Conservation (phyloP, 2,113 vertebrate genomes). For the Sebastes fasciatus region DNA sequence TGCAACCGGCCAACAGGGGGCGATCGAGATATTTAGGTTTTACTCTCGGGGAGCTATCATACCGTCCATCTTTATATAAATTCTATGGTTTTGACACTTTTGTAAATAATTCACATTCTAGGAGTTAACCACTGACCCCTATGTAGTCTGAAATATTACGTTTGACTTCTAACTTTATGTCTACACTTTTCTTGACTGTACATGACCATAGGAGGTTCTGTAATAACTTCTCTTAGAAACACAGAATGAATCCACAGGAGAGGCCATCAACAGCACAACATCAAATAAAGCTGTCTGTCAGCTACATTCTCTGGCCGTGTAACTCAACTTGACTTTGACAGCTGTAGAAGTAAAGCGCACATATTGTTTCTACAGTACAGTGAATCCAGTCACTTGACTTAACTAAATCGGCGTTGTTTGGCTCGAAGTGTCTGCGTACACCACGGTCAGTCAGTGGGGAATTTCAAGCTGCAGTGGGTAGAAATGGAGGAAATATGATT, state of each 20-base stretch:
- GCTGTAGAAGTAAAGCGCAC: conserved; percentile 30
- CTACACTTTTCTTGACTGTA: background rate
- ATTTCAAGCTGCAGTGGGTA: background rate
- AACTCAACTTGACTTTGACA: conserved; percentile 44
- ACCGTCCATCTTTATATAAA: too few relatives aligned
- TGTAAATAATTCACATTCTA: background rate
- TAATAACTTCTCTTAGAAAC: conserved; percentile 5
- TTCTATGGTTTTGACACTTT: background rate
- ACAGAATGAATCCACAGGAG: conserved; percentile 21
- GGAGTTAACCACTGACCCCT: background rate
- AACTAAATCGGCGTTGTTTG: conserved; percentile 42
- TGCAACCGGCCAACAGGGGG: too few relatives aligned
- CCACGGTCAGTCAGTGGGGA: conserved; percentile 3
- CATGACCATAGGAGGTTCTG: conserved; percentile 5
- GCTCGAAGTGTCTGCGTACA: conserved; percentile 19
- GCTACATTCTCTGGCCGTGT: conserved; percentile 12
- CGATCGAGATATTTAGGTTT: too few relatives aligned
- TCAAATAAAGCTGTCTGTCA: conserved; percentile 45
- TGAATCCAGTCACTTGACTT: conserved; percentile 35
- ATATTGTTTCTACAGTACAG: conserved; percentile 19
- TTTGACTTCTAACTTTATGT: background rate
- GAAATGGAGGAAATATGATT: too few relatives aligned
- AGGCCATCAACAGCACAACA: conserved; percentile 11
- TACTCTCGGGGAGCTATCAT: too few relatives aligned
- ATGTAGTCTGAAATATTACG: background rate